Base-by-base conservation (phyloP, 2,888 invertebrate species). In the Leptinotarsa haldemani region DNA sequence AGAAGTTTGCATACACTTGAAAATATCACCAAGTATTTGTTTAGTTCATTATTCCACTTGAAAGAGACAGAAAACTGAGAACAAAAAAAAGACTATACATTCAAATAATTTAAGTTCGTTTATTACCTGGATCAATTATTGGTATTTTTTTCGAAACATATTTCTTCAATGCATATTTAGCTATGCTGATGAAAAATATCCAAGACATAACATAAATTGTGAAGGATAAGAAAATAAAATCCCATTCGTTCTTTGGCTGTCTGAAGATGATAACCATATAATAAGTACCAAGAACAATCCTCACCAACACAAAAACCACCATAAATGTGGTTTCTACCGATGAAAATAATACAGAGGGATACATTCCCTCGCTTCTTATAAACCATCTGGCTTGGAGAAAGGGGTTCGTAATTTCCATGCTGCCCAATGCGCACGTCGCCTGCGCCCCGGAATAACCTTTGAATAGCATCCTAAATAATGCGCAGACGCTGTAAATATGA, bases 301-400 rank as follows among this genome's bases (percentile, higher is more conserved):
- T 87, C 52, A 91, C 82, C 0, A 84, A 40, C 13, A 91, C 75
- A 80, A 92, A 92, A 65, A 88, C 73, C 0, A 84, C 22, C 48
- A 91, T 84, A 80, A 91, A 92, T 5, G 85, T 70, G 40, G 88
- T 78, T 83, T 92, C 92, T 9, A 90, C 87, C 13, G 87, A 58
- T 7, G 85, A 83, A 82, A 87, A 91, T 52, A 89, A 47, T 1
- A 80, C 71, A 4, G 90, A 88, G 69, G 88, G 85, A 20, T 88
- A 88, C 79, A 88, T 88, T 50, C 91, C 91, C 74, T 86, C 85
- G 22, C 87, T 85, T 80, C 90, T 87, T 64, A 92, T 85, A 82
- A 92, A 91, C 92, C 92, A 92, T 84, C 92, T 87, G 30, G 87
- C 83, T 86, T 92, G 92, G 30, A 92, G 86, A 61, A 91, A 84